phyloP scores from a whole-genome alignment of 2,797 vertebrate species.

The Merluccius polli region DNA sequence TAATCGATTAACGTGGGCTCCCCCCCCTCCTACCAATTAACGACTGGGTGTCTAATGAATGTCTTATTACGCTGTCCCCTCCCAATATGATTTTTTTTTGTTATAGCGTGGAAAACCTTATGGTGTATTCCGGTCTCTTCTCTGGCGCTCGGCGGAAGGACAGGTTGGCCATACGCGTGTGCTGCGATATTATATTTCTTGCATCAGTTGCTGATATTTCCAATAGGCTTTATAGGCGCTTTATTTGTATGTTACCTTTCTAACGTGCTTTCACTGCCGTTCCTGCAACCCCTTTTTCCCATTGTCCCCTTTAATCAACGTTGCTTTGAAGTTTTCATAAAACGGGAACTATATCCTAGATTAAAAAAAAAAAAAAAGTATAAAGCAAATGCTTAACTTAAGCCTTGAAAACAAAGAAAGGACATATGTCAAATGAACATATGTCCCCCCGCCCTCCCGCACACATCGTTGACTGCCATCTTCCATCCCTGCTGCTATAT shows the following conservation, averaged over 20 bases:
- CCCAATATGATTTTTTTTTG: constrained; percentile 48
- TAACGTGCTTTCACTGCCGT: constrained; percentile 2
- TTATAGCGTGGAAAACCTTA: constrained; percentile 85
- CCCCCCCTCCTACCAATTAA: neutral
- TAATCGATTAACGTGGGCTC: neutral
- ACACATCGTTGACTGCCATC: neutral
- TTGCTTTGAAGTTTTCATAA: neutral
- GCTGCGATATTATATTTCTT: constrained; percentile 28
- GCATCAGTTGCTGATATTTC: neutral
- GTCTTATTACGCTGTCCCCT: constrained; percentile 26
- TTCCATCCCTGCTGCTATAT: neutral
- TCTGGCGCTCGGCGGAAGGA: constrained; percentile 56
- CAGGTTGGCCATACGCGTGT: constrained; percentile 71
- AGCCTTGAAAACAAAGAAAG: neutral
- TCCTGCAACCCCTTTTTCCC: constrained; percentile 23
- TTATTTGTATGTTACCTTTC: neutral
- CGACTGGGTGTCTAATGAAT: constrained; percentile 17
- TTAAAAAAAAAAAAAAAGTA: neutral
- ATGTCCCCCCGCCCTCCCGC: no score
- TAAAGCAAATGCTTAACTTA: no score
- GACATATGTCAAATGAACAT: neutral
- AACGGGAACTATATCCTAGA: neutral
- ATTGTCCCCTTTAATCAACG: neutral
- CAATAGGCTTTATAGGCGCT: neutral
- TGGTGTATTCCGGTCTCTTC: constrained; percentile 68